Conservation (phyloP, 2,113 vertebrate genomes). For the Taxidea taxus region DNA sequence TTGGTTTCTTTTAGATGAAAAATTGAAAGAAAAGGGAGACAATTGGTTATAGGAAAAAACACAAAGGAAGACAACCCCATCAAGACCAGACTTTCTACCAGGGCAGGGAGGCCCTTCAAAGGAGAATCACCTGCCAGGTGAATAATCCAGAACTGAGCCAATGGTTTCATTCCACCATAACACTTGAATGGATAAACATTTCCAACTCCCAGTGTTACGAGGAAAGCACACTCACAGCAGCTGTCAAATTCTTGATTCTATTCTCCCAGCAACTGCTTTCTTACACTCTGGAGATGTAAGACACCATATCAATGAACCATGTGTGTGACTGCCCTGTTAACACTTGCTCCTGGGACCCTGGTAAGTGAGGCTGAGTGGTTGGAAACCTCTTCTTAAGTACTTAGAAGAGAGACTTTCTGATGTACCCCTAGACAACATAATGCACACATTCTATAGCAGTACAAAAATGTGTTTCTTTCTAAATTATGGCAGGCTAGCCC, state of each 20-base stretch:
- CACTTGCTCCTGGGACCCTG: constrained; percentile 64
- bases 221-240: constrained; percentile 64
- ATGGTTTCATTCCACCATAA: constrained; percentile 51
- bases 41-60: constrained; percentile 41
- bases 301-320: constrained; percentile 49
- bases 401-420: constrained; percentile 63
- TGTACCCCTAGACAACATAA: constrained; percentile 1
- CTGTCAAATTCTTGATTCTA: constrained; percentile 74
- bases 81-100: constrained; percentile 14
- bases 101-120: background rate
- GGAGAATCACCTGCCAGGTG: constrained; percentile 49
- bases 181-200: constrained; percentile 49
- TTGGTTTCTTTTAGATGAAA: constrained; percentile 39
- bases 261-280: constrained; percentile 50
- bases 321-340: constrained; percentile 49
- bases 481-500: constrained; percentile 76
- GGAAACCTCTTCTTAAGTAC: constrained; percentile 58
- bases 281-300: constrained; percentile 68
- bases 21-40: constrained; percentile 29
- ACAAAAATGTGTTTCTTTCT: constrained; percentile 80
- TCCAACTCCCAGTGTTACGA: constrained; percentile 54
- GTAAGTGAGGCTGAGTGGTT: constrained; percentile 23
- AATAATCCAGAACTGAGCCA: constrained; percentile 24
- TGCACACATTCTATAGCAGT: background rate
- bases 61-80: background rate